A percentile compares a stretch with the other conserved stretches of the same genome.
Evolutionary conservation across 2,113 vertebrate species (phyloP).

Genomic region (Scophthalmus maximus): DNA sequence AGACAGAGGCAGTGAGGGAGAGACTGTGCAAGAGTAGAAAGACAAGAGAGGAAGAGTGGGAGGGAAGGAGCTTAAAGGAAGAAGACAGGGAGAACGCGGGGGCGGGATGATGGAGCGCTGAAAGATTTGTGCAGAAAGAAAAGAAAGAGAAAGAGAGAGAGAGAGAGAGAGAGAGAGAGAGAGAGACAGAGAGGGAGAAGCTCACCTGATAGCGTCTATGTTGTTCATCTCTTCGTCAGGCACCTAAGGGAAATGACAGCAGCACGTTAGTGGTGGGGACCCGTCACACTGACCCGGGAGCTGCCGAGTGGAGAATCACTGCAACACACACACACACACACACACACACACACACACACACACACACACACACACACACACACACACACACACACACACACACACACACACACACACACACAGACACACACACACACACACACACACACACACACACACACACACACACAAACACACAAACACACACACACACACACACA

Average conservation of each 20-base stretch:
- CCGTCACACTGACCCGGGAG: constrained; percentile 40
- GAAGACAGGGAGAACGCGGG: constrained; percentile 71
- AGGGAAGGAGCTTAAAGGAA: constrained; percentile 76
- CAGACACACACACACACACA: no score
- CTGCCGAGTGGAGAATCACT: constrained; percentile 26
- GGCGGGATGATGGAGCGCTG: constrained; percentile 71
- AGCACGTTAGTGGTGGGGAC: constrained; percentile 64
- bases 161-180: constrained; percentile 21
- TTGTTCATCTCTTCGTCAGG: constrained; percentile 73
- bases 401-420: not conserved
- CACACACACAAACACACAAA: no score
- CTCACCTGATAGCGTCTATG: constrained; percentile 80
- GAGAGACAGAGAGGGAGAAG: constrained; percentile 13
- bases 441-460: no score
- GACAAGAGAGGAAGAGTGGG: constrained; percentile 72
- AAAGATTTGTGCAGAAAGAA: constrained; percentile 59
- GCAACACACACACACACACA: not conserved
- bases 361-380: no score
- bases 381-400: no score
- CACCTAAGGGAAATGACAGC: constrained; percentile 74
- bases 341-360: not conserved
- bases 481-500: no score
- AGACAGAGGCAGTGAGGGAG: constrained; percentile 45
- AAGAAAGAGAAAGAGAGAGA: constrained; percentile 39
- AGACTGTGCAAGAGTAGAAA: constrained; percentile 62